Evolutionary conservation across 1,140 invertebrate species (phyloP), one percentile per base, ranked within the genome.

Genomic region (Lerema accius): DNA sequence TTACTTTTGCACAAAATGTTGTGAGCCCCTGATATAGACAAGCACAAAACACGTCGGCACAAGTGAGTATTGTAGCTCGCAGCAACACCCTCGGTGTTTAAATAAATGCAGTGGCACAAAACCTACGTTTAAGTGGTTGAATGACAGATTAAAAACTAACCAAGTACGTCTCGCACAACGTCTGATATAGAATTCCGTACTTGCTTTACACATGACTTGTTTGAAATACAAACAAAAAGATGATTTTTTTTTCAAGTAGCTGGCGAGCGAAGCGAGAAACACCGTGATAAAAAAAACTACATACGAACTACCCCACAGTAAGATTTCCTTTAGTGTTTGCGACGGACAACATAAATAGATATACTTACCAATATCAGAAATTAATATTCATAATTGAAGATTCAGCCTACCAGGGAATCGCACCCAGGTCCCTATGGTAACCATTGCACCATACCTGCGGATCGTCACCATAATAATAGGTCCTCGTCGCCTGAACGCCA

Each of bases 41-140:
- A 43, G 51, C 51, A 43, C 28, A 55, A 43, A 55, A 55, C 51
- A 43, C 51, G 51, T 55, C 39, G 42, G 51, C 32, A 53, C 51
- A 53, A 69, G 64, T 69, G 63, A 65, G 26, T 62, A 59, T 65
- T 53, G 67, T 51, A 65, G 51, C 51, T 55, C 58, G 51, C 58
- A 48, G 60, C 37, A 50, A 67, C 37, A 51, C 28, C 51, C 51
- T 40, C 51, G 61, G 66, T 68, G 66, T 71, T 74, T 71, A 69
- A 66, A 73, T 73, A 66, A 69, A 67, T 69, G 62, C 67, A 65
- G 58, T 64, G 23, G 53, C 58, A 64, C 65, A 70, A 70, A 69
- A 63, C 67, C 56, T 50, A 46, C 49, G 67, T 69, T 73, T 76
- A 73, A 76, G 71, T 76, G 68, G 71, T 76, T 67, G 71, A 76